Conservation (phyloP, 2,888 invertebrate species). For the Trichogramma evanescens region DNA sequence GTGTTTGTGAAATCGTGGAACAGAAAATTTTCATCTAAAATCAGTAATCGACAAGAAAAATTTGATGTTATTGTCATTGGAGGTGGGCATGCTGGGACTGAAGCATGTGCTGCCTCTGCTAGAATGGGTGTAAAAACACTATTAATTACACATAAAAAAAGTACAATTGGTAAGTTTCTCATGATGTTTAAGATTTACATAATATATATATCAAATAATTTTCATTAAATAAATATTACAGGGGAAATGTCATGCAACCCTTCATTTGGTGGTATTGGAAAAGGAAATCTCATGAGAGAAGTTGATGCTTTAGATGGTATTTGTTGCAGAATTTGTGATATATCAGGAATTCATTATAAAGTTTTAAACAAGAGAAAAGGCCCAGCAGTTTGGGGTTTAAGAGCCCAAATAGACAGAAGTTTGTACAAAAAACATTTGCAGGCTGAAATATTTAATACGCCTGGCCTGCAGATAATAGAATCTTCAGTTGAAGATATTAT, state of each 20-base stretch:
- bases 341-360: slow-evolving; percentile 74
- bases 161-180: slow-evolving; percentile 61
- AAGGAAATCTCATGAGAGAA: slow-evolving; percentile 81
- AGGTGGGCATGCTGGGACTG: slow-evolving; percentile 87
- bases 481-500: slow-evolving; percentile 75
- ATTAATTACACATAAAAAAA: slow-evolving; percentile 75
- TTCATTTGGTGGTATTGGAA: slow-evolving; percentile 87
- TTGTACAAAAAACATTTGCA: slow-evolving; percentile 75
- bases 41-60: slow-evolving; percentile 22
- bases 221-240: slow-evolving; percentile 34
- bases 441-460: slow-evolving; percentile 57
- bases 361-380: slow-evolving; percentile 75
- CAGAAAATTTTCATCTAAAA: slow-evolving; percentile 16
- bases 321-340: slow-evolving; percentile 73
- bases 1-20: slow-evolving; percentile 9
- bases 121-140: slow-evolving; percentile 75
- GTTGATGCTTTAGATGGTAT: slow-evolving; percentile 83
- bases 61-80: slow-evolving; percentile 79
- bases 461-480: slow-evolving; percentile 62
- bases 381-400: slow-evolving; percentile 81
- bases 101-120: slow-evolving; percentile 77
- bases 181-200: neutral
- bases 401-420: slow-evolving; percentile 80
- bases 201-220: slow-evolving; percentile 2
- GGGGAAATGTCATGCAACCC: slow-evolving; percentile 93